phyloP scores from a whole-genome alignment of 1,140 invertebrate species.

The Megalopta genalis region DNA sequence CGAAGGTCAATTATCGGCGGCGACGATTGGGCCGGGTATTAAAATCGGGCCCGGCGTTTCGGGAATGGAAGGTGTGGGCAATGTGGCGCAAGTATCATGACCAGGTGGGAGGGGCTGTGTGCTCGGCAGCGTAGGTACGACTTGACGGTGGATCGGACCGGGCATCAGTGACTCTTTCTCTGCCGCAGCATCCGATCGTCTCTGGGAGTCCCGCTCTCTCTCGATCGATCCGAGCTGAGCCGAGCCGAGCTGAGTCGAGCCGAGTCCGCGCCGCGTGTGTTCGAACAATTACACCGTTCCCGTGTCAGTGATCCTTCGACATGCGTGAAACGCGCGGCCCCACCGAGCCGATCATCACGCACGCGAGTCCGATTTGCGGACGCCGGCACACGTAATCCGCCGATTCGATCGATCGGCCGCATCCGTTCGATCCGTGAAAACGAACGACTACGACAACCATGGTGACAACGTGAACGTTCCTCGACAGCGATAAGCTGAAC shows the following conservation, averaged over 20 bases:
- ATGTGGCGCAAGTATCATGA: slow-evolving; percentile 46
- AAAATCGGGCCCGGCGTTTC: slow-evolving; percentile 22
- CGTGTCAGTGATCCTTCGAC: slow-evolving; percentile 12
- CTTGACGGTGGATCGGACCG: slow-evolving; percentile 69
- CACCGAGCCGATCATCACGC: background rate
- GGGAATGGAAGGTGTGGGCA: slow-evolving; percentile 54
- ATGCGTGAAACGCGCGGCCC: slow-evolving; percentile 8
- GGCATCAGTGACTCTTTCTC: slow-evolving; percentile 75
- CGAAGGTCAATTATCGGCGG: background rate
- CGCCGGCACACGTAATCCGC: background rate
- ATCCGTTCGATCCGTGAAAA: background rate
- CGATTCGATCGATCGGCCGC: too few relatives aligned
- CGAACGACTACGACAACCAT: background rate
- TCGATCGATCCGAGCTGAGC: too few relatives aligned
- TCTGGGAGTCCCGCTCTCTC: slow-evolving; percentile 22
- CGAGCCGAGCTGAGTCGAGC: too few relatives aligned
- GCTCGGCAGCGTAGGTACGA: slow-evolving; percentile 62
- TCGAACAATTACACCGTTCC: background rate
- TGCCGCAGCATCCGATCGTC: slow-evolving; percentile 72
- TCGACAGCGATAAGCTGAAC: background rate
- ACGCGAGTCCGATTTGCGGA: background rate
- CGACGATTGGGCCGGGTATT: background rate
- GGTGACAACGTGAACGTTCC: background rate
- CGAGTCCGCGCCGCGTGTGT: background rate
- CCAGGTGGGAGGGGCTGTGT: slow-evolving; percentile 48